A percentile compares a stretch with the other conserved stretches of the same genome.
Conservation (phyloP, 2,888 invertebrate genomes). For the Caenorhabditis virilis region DNA sequence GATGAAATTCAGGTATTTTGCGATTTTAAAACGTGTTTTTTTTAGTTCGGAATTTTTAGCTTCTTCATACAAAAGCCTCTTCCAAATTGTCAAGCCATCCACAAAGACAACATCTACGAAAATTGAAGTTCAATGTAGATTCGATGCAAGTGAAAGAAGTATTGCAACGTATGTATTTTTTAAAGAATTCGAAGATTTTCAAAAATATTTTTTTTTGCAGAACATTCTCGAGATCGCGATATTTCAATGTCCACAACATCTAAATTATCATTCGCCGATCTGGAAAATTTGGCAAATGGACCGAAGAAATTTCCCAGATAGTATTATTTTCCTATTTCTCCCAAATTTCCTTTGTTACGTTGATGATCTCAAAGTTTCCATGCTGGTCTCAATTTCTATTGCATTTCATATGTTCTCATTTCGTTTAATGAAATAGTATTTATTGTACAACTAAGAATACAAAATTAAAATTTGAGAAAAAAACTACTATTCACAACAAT, state of each 20-base stretch:
- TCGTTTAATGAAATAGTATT: too few species aligned
- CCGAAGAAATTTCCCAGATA: constrained; percentile 2
- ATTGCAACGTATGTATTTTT: constrained; percentile 13
- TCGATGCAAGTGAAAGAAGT: constrained; percentile 31
- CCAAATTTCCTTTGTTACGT: not conserved
- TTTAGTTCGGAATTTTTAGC: constrained; percentile 23
- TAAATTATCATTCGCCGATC: constrained; percentile 40
- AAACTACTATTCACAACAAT: not conserved
- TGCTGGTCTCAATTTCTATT: too few species aligned
- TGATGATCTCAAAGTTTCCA: not conserved
- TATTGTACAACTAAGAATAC: not conserved
- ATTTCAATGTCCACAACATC: constrained; percentile 33
- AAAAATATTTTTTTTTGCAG: constrained; percentile 16
- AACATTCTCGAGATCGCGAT: constrained; percentile 27
- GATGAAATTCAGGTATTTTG: constrained; percentile 47
- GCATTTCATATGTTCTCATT: too few species aligned
- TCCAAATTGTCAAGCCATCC: constrained; percentile 51
- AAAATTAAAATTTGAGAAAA: not conserved
- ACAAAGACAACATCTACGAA: constrained; percentile 58
- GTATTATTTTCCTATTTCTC: not conserved
- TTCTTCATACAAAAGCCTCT: constrained; percentile 55
- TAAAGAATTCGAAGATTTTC: not conserved
- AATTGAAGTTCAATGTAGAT: constrained; percentile 44
- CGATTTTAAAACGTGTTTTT: not conserved
- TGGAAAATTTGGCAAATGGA: constrained; percentile 39